phyloP scores from a whole-genome alignment of 2,888 invertebrate genomes.

The Chrysomela aeneicollis region DNA sequence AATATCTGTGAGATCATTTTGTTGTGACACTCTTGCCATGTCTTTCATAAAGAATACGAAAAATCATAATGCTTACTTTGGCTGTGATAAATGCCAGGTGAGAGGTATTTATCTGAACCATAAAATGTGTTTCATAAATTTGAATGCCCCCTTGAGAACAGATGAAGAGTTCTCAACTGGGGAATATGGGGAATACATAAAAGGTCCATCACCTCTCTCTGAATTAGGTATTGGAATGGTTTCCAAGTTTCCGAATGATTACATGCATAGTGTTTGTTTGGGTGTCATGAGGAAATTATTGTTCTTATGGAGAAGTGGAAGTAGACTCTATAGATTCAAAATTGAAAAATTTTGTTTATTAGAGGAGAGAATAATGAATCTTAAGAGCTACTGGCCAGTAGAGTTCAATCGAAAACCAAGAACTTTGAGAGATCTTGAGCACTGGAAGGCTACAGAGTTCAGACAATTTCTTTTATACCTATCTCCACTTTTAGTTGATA shows the following conservation, averaged over 20 bases:
- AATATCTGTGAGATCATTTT: constrained; percentile 22
- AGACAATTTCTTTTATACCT: constrained; percentile 36
- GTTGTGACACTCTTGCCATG: constrained; percentile 37
- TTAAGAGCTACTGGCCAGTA: constrained; percentile 22
- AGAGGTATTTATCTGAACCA: constrained; percentile 19
- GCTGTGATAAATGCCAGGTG: constrained; percentile 42
- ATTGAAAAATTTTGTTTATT: constrained; percentile 4
- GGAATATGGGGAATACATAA: constrained; percentile 30
- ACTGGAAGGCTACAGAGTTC: constrained; percentile 38
- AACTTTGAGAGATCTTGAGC: constrained; percentile 28
- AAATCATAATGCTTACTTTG: constrained; percentile 40
- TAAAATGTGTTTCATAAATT: constrained; percentile 15
- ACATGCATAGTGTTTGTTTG: constrained; percentile 46
- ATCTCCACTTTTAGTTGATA: constrained; percentile 25
- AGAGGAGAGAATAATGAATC: constrained; percentile 17
- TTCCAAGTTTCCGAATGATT: constrained; percentile 41
- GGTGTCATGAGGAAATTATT: constrained; percentile 35
- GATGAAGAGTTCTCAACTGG: constrained; percentile 27
- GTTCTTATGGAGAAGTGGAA: constrained; percentile 27
- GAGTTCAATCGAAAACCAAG: constrained; percentile 38
- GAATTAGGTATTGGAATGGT: constrained; percentile 40
- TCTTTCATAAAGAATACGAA: constrained; percentile 33
- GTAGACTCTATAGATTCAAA: constrained; percentile 17
- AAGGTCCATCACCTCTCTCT: constrained; percentile 34
- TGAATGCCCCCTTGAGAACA: constrained; percentile 35